Evolutionary conservation across 2,888 invertebrate species (phyloP).

Genomic region (Merodon equestris): DNA sequence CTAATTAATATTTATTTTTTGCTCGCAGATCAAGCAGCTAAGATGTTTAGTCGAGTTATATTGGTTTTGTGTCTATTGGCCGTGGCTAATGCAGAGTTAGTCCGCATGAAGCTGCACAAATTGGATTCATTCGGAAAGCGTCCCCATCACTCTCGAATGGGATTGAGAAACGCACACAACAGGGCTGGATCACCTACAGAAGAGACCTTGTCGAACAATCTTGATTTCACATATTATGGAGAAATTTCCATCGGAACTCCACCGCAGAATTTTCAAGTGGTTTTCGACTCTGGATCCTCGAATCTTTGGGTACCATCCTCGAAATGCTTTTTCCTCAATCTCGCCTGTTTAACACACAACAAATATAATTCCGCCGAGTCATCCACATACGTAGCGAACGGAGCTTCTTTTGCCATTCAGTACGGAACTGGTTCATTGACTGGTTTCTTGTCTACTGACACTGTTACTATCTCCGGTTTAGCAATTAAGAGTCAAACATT

Average conservation of each 20-base stretch:
- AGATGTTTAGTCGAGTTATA: constrained; percentile 38
- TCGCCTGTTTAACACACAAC: constrained; percentile 97
- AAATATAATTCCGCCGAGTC: constrained; percentile 93
- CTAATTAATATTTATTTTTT: too few species aligned
- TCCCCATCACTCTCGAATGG: too few species aligned
- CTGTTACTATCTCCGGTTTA: constrained; percentile 86
- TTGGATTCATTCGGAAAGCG: constrained; percentile 85
- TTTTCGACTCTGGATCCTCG: constrained; percentile 99
- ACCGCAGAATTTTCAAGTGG: constrained; percentile 94
- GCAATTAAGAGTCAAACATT: constrained; percentile 91
- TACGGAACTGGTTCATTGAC: constrained; percentile 98
- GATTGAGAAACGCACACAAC: constrained; percentile 78
- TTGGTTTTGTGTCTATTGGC: constrained; percentile 19
- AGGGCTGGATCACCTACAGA: constrained; percentile 81
- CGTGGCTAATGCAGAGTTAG: constrained; percentile 66
- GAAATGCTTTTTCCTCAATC: constrained; percentile 94
- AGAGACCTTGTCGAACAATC: constrained; percentile 95
- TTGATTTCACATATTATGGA: constrained; percentile 98
- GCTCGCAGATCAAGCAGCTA: too few species aligned
- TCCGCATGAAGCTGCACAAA: constrained; percentile 87
- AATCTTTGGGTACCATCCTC: constrained; percentile 99
- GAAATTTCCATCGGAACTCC: constrained; percentile 94
- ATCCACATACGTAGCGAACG: constrained; percentile 94
- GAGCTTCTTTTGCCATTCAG: constrained; percentile 93
- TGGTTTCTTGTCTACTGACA: constrained; percentile 96